Base-by-base conservation (phyloP, 64 coral and sea anemone species). In the Stylophora pistillata region DNA sequence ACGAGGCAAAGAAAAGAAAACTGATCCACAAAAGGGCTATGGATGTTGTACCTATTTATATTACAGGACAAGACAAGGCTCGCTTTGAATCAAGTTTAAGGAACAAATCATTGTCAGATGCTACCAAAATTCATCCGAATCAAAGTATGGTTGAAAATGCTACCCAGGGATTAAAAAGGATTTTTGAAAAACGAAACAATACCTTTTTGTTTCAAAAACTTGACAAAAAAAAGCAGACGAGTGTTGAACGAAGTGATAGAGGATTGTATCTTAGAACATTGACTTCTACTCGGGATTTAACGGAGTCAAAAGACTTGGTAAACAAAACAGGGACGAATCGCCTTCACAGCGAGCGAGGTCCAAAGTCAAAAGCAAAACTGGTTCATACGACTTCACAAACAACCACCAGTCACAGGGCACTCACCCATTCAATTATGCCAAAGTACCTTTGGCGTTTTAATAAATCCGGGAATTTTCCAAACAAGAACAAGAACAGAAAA, bases 11-110 rank as follows among this genome's bases (percentile, higher is more conserved):
- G 9, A 27, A 75, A 47, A 34, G 57, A 77, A 28, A 73, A 57
- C 60, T 55, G 15, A 37, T 27, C 74, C 80, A 62, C 32, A 73
- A 25, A 73, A 29, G 69, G 11, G 89, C 77, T 41, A 72, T 95
- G 1, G 78, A 89, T 30, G 64, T 92, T 73, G 85, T 89, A 11
- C 86, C 90, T 1, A 53, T 86, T 21, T 69, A 75, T 10, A 80
- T 58, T 58, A 17, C 33, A 23, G 23, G 59, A 74, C 41, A 75
- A 23, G 88, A 72, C 15, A 61, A 62, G 16, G 55, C 52, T 33
- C 60, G 26, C 28, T 27, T 70, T 7, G 53, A 84, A 32, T 52
- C 80, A 84, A 53, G 62, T 41, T 52, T 34, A 30, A 68, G 0
- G 10, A 25, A 26, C 3, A 84, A 53, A 70, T 12, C 33, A 13